phyloP scores from a whole-genome alignment of 2,113 vertebrate species.

The Corythoichthys intestinalis region DNA sequence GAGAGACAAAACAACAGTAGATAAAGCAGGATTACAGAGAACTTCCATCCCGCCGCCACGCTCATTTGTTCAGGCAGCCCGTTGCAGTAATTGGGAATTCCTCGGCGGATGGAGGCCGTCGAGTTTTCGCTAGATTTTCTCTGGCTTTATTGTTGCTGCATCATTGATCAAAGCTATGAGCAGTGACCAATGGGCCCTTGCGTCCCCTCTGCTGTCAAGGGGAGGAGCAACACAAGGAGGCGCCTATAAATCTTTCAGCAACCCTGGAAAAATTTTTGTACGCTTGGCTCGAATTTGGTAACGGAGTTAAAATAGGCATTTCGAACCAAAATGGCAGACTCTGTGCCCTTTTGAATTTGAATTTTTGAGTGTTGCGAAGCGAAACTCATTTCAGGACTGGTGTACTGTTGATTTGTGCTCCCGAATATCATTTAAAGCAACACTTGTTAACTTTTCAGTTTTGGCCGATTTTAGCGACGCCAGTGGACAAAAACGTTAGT shows the following conservation, averaged over 20 bases:
- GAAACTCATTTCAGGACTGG: too few species aligned
- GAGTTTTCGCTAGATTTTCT: not conserved
- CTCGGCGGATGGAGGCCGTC: conserved; percentile 5
- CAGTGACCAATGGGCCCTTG: not conserved
- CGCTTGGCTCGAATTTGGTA: too few species aligned
- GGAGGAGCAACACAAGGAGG: not conserved
- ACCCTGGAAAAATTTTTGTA: not conserved
- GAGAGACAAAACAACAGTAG: conserved; percentile 35
- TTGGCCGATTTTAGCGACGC: too few species aligned
- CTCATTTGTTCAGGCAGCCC: conserved; percentile 36
- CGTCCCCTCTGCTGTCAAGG: not conserved
- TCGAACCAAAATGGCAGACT: too few species aligned
- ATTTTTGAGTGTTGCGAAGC: too few species aligned
- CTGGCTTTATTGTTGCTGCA: not conserved
- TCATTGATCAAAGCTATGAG: not conserved
- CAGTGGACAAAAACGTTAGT: too few species aligned
- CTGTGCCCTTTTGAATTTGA: too few species aligned
- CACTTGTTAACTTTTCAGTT: too few species aligned
- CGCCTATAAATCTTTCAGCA: not conserved
- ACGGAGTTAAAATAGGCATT: too few species aligned
- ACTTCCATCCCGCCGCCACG: conserved; percentile 11
- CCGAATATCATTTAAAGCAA: too few species aligned
- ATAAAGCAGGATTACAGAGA: conserved; percentile 45
- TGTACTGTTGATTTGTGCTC: too few species aligned
- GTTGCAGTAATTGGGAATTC: conserved; percentile 9